A percentile compares a stretch with the other conserved stretches of the same genome.
Evolutionary conservation across 92 coral and sea anemone species (phyloP).

Genomic region (Bergia puertoricense): DNA sequence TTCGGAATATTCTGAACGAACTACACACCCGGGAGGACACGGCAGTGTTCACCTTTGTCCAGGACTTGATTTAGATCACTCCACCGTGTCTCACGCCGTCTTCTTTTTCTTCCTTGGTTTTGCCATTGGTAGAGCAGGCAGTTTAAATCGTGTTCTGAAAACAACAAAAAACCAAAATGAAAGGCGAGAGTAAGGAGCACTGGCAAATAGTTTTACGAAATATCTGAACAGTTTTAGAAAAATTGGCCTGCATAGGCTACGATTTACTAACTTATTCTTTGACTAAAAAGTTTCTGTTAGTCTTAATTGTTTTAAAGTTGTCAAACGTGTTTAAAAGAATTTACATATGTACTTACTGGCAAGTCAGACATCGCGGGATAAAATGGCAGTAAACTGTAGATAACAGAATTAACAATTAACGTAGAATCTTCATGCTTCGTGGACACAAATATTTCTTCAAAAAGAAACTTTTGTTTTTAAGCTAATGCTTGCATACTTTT

Average conservation of each 20-base stretch:
- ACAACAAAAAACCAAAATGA: not conserved
- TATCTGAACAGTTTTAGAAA: not conserved
- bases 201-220: too few relatives aligned
- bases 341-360: slow-evolving; percentile 81
- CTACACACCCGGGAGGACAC: too few relatives aligned
- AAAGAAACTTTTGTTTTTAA: not conserved
- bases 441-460: too few relatives aligned
- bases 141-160: slow-evolving; percentile 93
- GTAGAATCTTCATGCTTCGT: too few relatives aligned
- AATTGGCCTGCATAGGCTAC: not conserved
- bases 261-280: too few relatives aligned
- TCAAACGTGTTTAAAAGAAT: not conserved
- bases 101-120: slow-evolving; percentile 92
- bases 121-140: slow-evolving; percentile 84
- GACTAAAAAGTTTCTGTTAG: not conserved
- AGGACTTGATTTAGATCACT: not conserved
- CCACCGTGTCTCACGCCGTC: not conserved
- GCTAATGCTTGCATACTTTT: not conserved
- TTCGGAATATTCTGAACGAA: not conserved
- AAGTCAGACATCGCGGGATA: slow-evolving; percentile 85
- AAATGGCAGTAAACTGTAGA: slow-evolving; percentile 90
- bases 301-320: not conserved
- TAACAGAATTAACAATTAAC: not conserved
- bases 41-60: not conserved
- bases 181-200: not conserved